Conservation (phyloP, 1,140 invertebrate genomes). For the Drosophila prosaltans region DNA sequence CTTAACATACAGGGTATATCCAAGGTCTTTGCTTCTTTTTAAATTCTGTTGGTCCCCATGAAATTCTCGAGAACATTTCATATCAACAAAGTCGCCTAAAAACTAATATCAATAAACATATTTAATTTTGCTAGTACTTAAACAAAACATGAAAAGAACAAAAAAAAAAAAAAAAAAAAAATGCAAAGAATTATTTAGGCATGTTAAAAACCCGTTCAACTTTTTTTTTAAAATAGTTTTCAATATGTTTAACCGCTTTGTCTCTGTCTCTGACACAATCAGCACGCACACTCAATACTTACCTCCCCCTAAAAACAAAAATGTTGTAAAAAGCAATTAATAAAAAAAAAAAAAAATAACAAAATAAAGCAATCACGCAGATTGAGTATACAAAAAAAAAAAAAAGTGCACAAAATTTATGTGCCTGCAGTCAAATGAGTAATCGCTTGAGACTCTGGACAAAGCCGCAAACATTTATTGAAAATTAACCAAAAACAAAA, state of each 20-base stretch:
- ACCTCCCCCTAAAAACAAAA: constrained; percentile 41
- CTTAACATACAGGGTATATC: background rate
- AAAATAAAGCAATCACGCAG: constrained; percentile 67
- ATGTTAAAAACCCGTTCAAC: background rate
- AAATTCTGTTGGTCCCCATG: background rate
- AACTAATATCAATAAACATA: constrained; percentile 1
- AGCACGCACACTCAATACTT: constrained; percentile 49
- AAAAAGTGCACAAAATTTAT: constrained; percentile 76
- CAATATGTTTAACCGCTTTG: constrained; percentile 58
- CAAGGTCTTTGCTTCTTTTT: background rate
- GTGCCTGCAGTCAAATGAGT: constrained; percentile 80
- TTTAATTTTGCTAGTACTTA: background rate
- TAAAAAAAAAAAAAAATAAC: constrained; percentile 51
- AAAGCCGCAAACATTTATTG: constrained; percentile 74
- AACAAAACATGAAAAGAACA: too few relatives aligned
- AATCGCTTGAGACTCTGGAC: constrained; percentile 69
- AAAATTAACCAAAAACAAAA: constrained; percentile 70
- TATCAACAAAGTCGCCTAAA: background rate
- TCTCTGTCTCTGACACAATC: constrained; percentile 75
- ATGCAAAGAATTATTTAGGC: too few relatives aligned
- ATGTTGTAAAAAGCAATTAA: constrained; percentile 77
- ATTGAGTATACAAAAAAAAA: constrained; percentile 55
- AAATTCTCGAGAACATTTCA: background rate
- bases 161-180: background rate
- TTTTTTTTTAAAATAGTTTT: constrained; percentile 14